These are phyloP conservation scores for Bombus balteatus DNA, from an alignment of 1,140 invertebrate species.

Conservation along the genomic window DNA sequence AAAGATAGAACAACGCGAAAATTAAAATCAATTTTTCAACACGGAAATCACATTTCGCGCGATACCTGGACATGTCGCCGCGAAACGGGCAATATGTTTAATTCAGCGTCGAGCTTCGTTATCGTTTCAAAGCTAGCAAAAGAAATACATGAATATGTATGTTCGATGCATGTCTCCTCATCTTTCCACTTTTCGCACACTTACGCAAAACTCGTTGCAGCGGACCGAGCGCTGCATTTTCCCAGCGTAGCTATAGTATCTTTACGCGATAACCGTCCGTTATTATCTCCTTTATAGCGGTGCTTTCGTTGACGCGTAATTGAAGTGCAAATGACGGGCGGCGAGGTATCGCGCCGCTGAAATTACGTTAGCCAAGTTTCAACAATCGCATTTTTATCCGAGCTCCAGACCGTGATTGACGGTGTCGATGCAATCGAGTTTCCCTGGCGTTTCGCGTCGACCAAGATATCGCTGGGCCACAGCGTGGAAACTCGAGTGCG, in stretches of 20 bases:
- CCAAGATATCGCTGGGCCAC: conserved; percentile 31
- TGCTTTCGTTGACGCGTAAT: conserved; percentile 52
- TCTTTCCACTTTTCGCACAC: background rate
- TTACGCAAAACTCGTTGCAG: background rate
- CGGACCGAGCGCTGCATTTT: background rate
- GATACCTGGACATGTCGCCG: background rate
- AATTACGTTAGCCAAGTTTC: conserved; percentile 58
- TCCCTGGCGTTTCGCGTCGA: conserved; percentile 19
- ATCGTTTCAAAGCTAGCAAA: background rate
- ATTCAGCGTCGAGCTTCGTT: conserved; percentile 15
- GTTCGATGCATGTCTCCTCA: background rate
- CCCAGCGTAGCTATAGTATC: background rate
- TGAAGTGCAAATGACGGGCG: conserved; percentile 46
- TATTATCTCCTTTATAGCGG: conserved; percentile 22
- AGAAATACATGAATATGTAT: conserved; percentile 16
- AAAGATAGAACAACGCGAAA: background rate
- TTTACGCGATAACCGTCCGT: conserved; percentile 14
- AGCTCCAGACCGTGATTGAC: conserved; percentile 35
- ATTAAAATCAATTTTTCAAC: background rate
- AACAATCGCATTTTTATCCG: conserved; percentile 60
- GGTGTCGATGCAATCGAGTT: conserved; percentile 44
- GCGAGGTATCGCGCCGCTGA: conserved; percentile 28
- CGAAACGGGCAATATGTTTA: conserved; percentile 21
- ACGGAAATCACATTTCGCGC: background rate
- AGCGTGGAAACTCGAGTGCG: background rate